These are phyloP conservation scores for Aplochiton taeniatus DNA, from an alignment of 2,797 vertebrate species.

Conservation along the genomic window DNA sequence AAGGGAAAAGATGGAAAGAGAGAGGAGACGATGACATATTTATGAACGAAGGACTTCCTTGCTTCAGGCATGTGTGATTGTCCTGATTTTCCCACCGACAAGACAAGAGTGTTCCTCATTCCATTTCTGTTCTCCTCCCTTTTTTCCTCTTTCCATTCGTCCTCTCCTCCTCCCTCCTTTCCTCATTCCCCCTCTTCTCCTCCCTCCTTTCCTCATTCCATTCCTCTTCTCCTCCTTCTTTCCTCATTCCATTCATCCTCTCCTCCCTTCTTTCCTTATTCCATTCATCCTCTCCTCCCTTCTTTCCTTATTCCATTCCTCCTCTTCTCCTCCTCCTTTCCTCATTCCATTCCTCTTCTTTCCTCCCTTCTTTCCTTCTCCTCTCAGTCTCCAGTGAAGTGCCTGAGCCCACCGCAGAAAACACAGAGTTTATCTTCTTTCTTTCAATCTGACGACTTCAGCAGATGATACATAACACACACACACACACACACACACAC, in stretches of 20 bases:
- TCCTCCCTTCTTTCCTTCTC: neutral
- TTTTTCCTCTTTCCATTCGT: slow-evolving; percentile 52
- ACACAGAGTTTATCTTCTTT: slow-evolving; percentile 2
- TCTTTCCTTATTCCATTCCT: slow-evolving; percentile 63
- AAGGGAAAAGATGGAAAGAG: slow-evolving; percentile 18
- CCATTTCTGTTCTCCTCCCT: slow-evolving; percentile 24
- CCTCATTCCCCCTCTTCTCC: slow-evolving; percentile 58
- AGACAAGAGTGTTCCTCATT: slow-evolving; percentile 62
- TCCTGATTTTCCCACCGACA: slow-evolving; percentile 41
- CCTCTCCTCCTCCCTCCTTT: slow-evolving; percentile 38
- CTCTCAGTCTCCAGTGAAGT: too few species aligned
- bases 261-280: slow-evolving; percentile 13
- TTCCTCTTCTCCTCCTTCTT: slow-evolving; percentile 63
- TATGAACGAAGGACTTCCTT: slow-evolving; percentile 27
- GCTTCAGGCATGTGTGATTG: slow-evolving; percentile 1
- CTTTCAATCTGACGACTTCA: slow-evolving; percentile 27
- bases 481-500: too few species aligned
- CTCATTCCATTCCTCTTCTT: slow-evolving; percentile 59
- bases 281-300: slow-evolving; percentile 64
- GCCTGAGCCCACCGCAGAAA: slow-evolving; percentile 15
- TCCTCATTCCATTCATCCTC: slow-evolving; percentile 63
- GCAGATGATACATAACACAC: too few species aligned
- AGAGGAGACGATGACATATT: slow-evolving; percentile 33
- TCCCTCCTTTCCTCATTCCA: slow-evolving; percentile 31
- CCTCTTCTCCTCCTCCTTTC: neutral